Base-by-base conservation (phyloP, 2,797 vertebrate species). In the Thunnus albacares region DNA sequence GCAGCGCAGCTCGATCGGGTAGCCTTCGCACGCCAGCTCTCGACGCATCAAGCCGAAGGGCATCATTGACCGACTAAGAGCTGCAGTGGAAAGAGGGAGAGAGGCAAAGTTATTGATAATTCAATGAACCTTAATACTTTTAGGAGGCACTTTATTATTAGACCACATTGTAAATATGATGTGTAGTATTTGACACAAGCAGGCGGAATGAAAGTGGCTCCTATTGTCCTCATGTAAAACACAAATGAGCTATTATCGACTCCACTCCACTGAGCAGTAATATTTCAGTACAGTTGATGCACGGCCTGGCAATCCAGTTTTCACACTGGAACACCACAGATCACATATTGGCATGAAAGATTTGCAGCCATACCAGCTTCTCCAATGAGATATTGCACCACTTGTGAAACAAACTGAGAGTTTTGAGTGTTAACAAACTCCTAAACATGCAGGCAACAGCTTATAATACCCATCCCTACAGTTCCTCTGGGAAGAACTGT, bases 1-100 rank as follows among this genome's bases (percentile, higher is more conserved):
- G 92, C 97, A 98, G 77, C 97, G 96, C 87, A 98, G 95, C 95
- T 98, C 97, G 0, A 98, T 97, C 61, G 97, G 97, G 93, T 98
- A 98, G 79, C 97, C 97, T 92, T 98, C 97, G 3, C 97, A 98
- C 0, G 97, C 97, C 92, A 98, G 94, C 94, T 98, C 97, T 62
- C 97, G 94, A 65, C 97, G 96, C 96, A 98, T 97, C 92, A 98
- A 91, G 78, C 97, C 97, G 7, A 98, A 97, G 1, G 97, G 97
- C 92, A 98, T 97, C 87, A 97, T 97, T 0, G 97, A 97, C 62
- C 97, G 96, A 92, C 97, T 96, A 91, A 98, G 94, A 66, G 96
- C 97, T 97, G 85, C 26, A 65, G 41, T 75, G 80, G 71, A 86
- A 82, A 79, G 56, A 83, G 26, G 24, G 65, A 79, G 81, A 62